Evolutionary conservation across 2,888 invertebrate genomes (phyloP).

Genomic region (Dioctria rufipes): DNA sequence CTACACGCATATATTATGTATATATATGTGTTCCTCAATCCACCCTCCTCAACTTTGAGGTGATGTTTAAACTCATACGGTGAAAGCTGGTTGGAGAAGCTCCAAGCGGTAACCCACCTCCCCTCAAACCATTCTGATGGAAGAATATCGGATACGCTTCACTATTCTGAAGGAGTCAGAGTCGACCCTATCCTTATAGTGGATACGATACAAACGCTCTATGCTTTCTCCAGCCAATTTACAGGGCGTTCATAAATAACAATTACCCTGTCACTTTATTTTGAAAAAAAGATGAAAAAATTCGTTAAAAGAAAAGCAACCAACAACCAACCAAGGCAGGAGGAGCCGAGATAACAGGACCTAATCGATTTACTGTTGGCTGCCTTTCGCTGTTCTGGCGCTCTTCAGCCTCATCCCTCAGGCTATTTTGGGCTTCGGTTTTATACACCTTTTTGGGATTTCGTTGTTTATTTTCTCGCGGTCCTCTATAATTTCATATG

Average conservation of each 20-base stretch:
- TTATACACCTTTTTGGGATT: conserved; percentile 29
- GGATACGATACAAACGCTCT: not conserved
- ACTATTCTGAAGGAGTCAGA: too few relatives aligned
- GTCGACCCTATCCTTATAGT: conserved; percentile 1
- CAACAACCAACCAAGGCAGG: conserved; percentile 23
- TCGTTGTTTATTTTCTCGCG: conserved; percentile 38
- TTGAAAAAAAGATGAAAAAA: not conserved
- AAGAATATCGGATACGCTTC: conserved; percentile 9
- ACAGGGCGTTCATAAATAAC: conserved; percentile 51
- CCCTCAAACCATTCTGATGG: not conserved
- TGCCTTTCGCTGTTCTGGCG: conserved; percentile 17
- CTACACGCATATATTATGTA: not conserved
- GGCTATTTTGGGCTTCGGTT: conserved; percentile 4
- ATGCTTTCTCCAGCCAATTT: conserved; percentile 48
- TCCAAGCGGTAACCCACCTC: not conserved
- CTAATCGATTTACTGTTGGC: conserved; percentile 51
- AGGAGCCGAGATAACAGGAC: conserved; percentile 53
- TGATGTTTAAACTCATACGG: conserved; percentile 8
- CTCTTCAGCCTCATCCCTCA: not conserved
- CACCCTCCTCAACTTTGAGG: not conserved
- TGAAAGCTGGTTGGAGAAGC: not conserved
- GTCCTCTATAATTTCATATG: conserved; percentile 52
- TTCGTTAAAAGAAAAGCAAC: conserved; percentile 10
- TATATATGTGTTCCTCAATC: conserved; percentile 1
- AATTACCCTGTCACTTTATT: conserved; percentile 53